phyloP scores from a whole-genome alignment of 2,797 vertebrate genomes.

The Diceros bicornis region DNA sequence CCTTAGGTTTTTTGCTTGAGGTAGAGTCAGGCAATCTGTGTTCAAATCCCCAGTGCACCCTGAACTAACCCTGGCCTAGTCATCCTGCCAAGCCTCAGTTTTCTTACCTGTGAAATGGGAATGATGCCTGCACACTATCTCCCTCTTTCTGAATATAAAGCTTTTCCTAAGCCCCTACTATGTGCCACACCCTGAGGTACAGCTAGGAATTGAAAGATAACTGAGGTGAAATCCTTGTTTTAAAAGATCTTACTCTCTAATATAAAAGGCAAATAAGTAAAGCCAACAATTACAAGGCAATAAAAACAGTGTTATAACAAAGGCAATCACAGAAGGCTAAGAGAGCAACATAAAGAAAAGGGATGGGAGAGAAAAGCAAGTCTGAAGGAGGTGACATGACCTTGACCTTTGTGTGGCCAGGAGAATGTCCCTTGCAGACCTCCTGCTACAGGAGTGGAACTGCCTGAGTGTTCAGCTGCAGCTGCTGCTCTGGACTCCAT shows the following conservation, averaged over 20 bases:
- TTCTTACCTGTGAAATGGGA: neutral
- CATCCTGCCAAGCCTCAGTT: neutral
- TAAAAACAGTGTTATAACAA: neutral
- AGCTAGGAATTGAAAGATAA: neutral
- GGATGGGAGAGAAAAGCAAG: neutral
- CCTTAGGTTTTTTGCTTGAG: neutral
- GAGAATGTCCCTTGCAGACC: neutral
- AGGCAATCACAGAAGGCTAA: neutral
- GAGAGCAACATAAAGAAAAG: neutral
- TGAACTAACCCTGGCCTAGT: neutral
- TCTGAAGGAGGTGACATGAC: neutral
- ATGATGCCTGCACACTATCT: neutral
- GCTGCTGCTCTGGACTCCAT: neutral
- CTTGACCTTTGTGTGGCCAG: neutral
- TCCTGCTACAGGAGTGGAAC: too few relatives aligned
- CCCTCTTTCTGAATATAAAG: neutral
- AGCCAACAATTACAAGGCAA: neutral
- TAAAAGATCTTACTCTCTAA: neutral
- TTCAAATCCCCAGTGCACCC: neutral
- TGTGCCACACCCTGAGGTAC: neutral
- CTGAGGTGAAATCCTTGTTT: neutral
- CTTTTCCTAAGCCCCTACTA: neutral
- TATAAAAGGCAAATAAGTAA: neutral
- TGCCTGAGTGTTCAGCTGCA: neutral
- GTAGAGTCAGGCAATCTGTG: neutral